Conservation (phyloP, 1,140 invertebrate genomes). For the Drosophila mauritiana region DNA sequence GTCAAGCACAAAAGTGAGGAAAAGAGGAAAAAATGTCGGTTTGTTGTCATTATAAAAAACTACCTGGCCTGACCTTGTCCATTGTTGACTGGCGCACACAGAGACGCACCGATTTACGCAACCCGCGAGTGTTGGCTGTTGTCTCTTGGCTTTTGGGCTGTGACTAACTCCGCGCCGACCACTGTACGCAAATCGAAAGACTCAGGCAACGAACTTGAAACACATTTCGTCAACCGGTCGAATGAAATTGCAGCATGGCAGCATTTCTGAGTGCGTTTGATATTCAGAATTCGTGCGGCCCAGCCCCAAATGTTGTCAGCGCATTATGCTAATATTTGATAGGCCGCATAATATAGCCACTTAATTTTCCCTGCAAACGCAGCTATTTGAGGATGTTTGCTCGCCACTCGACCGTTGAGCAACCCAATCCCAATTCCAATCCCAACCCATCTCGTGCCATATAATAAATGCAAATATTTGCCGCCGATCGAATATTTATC, state of each 20-base stretch:
- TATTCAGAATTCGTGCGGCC: conserved; percentile 63
- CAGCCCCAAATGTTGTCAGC: conserved; percentile 32
- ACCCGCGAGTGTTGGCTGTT: conserved; percentile 27
- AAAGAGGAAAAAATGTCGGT: conserved; percentile 54
- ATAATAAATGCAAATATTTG: conserved; percentile 73
- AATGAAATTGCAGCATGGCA: conserved; percentile 58
- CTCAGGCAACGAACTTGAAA: conserved; percentile 80
- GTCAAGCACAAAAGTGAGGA: conserved; percentile 55
- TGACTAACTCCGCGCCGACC: conserved; percentile 66
- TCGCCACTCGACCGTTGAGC: conserved; percentile 45
- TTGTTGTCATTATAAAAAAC: conserved; percentile 82
- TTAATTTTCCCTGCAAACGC: conserved; percentile 42
- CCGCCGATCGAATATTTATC: conserved; percentile 55
- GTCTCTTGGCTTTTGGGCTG: conserved; percentile 38
- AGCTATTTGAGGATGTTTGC: conserved; percentile 52
- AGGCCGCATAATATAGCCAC: conserved; percentile 63
- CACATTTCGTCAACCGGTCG: conserved; percentile 63
- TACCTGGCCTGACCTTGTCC: conserved; percentile 77
- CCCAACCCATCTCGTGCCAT: conserved; percentile 16
- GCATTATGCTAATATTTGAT: conserved; percentile 69
- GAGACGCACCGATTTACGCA: conserved; percentile 60
- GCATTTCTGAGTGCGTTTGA: conserved; percentile 54
- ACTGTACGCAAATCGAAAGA: conserved; percentile 77
- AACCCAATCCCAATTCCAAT: conserved; percentile 20
- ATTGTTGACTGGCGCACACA: conserved; percentile 71